Evolutionary conservation across 30 jellyfish, hydroid and myxozoan species (phyloP).

Genomic region (Hydractinia symbiolongicarpus): DNA sequence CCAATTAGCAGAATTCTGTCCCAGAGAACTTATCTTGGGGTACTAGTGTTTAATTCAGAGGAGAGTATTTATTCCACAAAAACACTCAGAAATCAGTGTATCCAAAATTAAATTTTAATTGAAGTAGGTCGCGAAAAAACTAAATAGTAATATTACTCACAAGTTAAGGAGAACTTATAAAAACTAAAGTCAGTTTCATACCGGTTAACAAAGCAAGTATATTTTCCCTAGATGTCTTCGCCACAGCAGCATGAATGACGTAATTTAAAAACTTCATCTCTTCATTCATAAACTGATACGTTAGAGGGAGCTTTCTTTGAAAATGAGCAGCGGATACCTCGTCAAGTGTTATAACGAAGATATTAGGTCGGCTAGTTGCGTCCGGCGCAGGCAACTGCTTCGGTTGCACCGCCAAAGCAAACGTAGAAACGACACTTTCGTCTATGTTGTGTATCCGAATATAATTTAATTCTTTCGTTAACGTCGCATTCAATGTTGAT

Average conservation of each 20-base stretch:
- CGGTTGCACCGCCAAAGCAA: slow-evolving; percentile 26
- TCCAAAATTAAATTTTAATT: too few relatives aligned
- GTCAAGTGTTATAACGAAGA: slow-evolving; percentile 27
- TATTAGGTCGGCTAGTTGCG: slow-evolving; percentile 7
- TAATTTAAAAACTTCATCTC: slow-evolving; percentile 24
- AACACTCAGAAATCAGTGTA: too few relatives aligned
- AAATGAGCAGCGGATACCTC: slow-evolving; percentile 45
- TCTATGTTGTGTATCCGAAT: background rate
- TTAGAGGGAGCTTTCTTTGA: slow-evolving; percentile 32
- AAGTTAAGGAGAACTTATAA: too few relatives aligned
- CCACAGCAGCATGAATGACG: background rate
- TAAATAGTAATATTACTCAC: too few relatives aligned
- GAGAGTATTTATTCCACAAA: too few relatives aligned
- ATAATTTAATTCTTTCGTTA: slow-evolving; percentile 13
- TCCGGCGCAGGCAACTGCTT: background rate
- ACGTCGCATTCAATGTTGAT: background rate
- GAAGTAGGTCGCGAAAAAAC: too few relatives aligned
- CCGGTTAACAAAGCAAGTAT: slow-evolving; percentile 25
- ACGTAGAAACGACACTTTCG: background rate
- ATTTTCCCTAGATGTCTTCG: background rate
- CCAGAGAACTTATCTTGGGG: too few relatives aligned
- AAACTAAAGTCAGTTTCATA: background rate
- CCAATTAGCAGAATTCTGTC: too few relatives aligned
- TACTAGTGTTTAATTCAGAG: too few relatives aligned
- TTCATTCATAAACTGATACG: slow-evolving; percentile 23